phyloP scores from a whole-genome alignment of 2,797 vertebrate species.

The Peromyscus melanophrys region DNA sequence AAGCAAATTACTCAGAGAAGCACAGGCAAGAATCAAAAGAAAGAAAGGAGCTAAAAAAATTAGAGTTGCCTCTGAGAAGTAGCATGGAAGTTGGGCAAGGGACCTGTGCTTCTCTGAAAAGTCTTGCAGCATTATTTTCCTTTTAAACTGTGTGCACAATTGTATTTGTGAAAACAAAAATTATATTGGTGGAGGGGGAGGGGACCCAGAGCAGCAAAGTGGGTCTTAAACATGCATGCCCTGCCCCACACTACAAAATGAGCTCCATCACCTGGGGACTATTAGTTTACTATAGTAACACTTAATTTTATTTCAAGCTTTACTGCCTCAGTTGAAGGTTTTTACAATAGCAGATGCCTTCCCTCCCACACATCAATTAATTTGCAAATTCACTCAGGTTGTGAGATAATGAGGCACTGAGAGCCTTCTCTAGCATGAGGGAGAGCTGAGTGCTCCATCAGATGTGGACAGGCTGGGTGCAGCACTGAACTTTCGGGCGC shows the following conservation, averaged over 20 bases:
- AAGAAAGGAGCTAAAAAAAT: neutral
- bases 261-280: constrained; percentile 79
- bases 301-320: constrained; percentile 86
- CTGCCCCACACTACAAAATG: neutral
- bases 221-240: constrained; percentile 29
- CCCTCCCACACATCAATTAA: constrained; percentile 92
- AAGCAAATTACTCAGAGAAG: neutral
- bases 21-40: neutral
- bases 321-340: constrained; percentile 85
- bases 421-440: constrained; percentile 84
- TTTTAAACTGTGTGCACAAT: neutral
- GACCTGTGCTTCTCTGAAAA: neutral
- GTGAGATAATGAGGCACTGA: constrained; percentile 90
- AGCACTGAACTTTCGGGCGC: constrained; percentile 73
- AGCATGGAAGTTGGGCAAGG: neutral
- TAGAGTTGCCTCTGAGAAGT: neutral
- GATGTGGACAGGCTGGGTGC: constrained; percentile 87
- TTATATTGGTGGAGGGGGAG: neutral
- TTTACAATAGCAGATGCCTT: constrained; percentile 91
- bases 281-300: constrained; percentile 79
- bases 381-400: constrained; percentile 91
- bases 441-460: constrained; percentile 63
- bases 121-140: neutral
- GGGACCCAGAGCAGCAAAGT: neutral
- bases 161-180: neutral